Base-by-base conservation (phyloP, 1,140 invertebrate genomes). In the Drosophila nasuta region DNA sequence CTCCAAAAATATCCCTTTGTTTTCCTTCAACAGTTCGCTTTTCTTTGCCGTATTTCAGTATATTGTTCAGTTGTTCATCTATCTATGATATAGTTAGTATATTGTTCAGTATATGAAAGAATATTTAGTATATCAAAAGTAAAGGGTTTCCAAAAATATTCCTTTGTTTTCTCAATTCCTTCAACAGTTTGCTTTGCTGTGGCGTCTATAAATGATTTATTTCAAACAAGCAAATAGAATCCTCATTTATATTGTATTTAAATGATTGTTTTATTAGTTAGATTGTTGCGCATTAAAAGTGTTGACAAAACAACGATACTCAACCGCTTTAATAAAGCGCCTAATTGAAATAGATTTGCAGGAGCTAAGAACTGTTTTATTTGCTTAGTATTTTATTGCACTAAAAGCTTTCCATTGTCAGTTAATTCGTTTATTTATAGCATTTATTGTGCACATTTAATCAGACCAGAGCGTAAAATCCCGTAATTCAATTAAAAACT, bases 401-500 rank as follows among this genome's bases (percentile, higher is more conserved):
- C 49, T 70, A 63, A 70, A 64, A 70, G 68, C 68, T 64, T 68
- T 74, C 49, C 71, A 74, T 68, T 62, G 52, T 56, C 57, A 62
- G 41, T 62, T 69, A 69, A 69, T 62, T 62, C 15, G 51, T 10
- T 57, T 57, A 56, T 57, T 11, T 15, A n/a, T 43, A 7, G 11
- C 11, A 57, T 57, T 57, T 57, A 28, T 45, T 58, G 56, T 43
- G 56, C 35, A 17, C 35, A 25, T 54, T 35, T 56, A 43, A 45
- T 65, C 35, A 13, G 38, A 3, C 13, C 49, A 17, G 56, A 46
- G 71, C 64, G 46, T 74, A 51, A 73, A 68, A 46, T 56, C 64
- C 48, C 71, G 67, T 67, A 62, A 74, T 74, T 74, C 71, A 68
- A 74, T 74, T 74, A 74, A 60, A 68, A 74, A 68, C 49, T 59